Base-by-base conservation (phyloP, 1,140 invertebrate species). In the Microplitis mediator region DNA sequence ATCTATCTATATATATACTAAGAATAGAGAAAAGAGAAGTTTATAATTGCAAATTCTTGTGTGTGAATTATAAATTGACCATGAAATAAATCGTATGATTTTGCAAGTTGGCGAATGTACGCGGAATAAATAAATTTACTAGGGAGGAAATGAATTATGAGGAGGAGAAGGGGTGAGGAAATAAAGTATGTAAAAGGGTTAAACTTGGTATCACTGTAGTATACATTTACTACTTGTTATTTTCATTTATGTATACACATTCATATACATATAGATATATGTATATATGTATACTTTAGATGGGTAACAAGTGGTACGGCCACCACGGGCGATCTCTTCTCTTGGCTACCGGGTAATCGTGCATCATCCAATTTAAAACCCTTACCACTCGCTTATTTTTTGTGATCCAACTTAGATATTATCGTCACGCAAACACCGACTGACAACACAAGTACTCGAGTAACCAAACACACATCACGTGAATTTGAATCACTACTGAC, bases 281-380 rank as follows among this genome's bases (percentile, higher is more conserved):
- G 23, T 23, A 23, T 23, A 23, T 23, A 23, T 23, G 2, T 56
- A 62, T 23, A 23, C 23, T 23, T 23, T 23, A 23, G 23, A 23
- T 23, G 23, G 23, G 23, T 23, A 23, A 45, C 6, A 45, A 45
- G 39, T 45, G 39, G 39, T 45, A 64, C 45, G 52, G 45, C 61
- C 51, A 65, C 62, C 62, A 65, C 62, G 2, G 70, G 63, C 39
- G 61, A 54, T 63, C 69, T 34, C 51, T 54, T 39, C 34, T 31
- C 14, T 36, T 51, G n/a, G 68, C 73, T 74, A 74, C 73, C 68
- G 73, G 69, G 56, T 68, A 74, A 74, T 74, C 73, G 64, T 68
- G 69, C 54, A 74, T 74, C 73, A 71, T 71, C 69, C 73, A 74
- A 74, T 74, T 74, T 74, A 74, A 71, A 71, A 36, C 52, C 64